Base-by-base conservation (phyloP, 2,113 vertebrate species). In the Eublepharis macularius region DNA sequence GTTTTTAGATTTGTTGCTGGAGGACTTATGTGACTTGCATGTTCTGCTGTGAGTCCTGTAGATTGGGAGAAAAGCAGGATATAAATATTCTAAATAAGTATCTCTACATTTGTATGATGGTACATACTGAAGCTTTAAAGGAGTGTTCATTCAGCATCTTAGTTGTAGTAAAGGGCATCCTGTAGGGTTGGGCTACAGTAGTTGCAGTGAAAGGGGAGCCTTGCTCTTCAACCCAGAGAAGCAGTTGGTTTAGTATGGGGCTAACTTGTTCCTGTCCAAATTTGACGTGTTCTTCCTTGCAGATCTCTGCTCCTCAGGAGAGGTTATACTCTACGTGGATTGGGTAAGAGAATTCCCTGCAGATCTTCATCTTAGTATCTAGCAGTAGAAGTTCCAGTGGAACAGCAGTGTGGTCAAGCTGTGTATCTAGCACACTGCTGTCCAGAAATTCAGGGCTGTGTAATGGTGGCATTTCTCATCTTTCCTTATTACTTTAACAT, bases 311-410 rank as follows among this genome's bases (percentile, higher is more conserved):
- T 39, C 98, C 98, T 66, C 98, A 98, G 86, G 98, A 98, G 91
- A 96, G 98, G 89, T 95, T 98, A 32, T 98, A 98, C 82, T 98
- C 98, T 85, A 98, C 98, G 0, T 98, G 98, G 98, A 98, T 98
- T 0, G 98, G 98, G 98, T 98, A 93, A 97, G 97, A 66, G 78
- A 0, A 82, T 82, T 39, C 51, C 54, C 24, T 10, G 1, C 45
- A 66, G 78, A 82, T 41, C 63, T 72, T 51, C 45, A 13, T n/a
- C 14, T 36, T 43, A 39, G 34, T 36, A 63, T 21, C 34, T 60
- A 4, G 12, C 36, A 43, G 26, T 29, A 24, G 34, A 39, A 16
- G 34, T 65, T 54, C 72, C 82, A 47, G n/a, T 41, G 11, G 63
- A 68, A 34, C 34, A 24, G 19, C 19, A 24, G 21, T 74, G 34